Evolutionary conservation across 2,113 vertebrate species (phyloP).

Genomic region (Onychostoma macrolepis): DNA sequence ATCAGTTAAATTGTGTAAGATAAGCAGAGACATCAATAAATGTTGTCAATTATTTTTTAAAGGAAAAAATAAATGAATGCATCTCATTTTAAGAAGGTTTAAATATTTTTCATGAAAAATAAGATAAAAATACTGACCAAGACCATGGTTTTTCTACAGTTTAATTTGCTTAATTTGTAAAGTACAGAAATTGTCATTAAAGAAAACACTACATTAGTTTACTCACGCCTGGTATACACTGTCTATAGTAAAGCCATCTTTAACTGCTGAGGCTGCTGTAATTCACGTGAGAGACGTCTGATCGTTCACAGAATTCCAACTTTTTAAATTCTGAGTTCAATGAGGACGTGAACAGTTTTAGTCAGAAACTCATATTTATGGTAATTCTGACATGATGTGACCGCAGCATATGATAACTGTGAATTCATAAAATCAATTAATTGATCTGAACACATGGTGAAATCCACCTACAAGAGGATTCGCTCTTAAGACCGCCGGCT

Average conservation of each 20-base stretch:
- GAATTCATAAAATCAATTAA: not conserved
- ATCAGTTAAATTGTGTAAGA: not conserved
- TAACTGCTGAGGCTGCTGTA: too few relatives aligned
- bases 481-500: not conserved
- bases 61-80: too few relatives aligned
- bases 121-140: not conserved
- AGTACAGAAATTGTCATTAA: not conserved
- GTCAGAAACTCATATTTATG: not conserved
- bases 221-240: too few relatives aligned
- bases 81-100: not conserved
- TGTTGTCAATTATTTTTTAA: not conserved
- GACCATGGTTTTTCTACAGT: not conserved
- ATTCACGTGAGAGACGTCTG: too few relatives aligned
- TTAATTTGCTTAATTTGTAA: not conserved
- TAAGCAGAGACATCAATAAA: not conserved
- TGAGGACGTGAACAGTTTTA: not conserved
- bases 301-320: too few relatives aligned
- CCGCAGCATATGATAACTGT: not conserved
- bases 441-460: conserved; percentile 28
- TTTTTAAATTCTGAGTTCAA: too few relatives aligned
- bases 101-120: not conserved
- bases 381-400: not conserved
- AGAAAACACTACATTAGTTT: not conserved
- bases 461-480: not conserved
- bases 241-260: not conserved